Evolutionary conservation across 2,888 invertebrate genomes (phyloP).

Genomic region (Ectemnius cavifrons): DNA sequence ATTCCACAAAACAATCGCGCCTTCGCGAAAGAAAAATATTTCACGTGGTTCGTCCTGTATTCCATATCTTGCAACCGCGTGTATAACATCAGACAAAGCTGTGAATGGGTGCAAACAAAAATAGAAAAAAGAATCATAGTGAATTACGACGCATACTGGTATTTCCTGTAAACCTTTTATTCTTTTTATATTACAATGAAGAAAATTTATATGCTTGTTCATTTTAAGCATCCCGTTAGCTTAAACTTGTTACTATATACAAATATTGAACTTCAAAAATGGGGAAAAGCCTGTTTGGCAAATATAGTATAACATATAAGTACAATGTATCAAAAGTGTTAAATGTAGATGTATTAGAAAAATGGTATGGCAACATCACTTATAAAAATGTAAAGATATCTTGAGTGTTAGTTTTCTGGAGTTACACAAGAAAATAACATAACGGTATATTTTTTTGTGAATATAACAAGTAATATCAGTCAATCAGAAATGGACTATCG

Average conservation of each 20-base stretch:
- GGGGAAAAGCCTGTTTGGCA: background rate
- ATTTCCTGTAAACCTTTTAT: too few species aligned
- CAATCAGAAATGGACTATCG: constrained; percentile 80
- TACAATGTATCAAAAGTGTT: too few species aligned
- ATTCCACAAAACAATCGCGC: constrained; percentile 95
- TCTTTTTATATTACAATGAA: too few species aligned
- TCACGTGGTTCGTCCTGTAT: constrained; percentile 88
- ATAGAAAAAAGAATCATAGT: constrained; percentile 15
- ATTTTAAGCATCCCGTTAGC: constrained; percentile 2
- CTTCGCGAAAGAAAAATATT: constrained; percentile 94
- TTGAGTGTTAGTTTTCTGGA: background rate
- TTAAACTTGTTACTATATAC: constrained; percentile 7
- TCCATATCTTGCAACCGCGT: constrained; percentile 91
- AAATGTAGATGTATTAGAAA: background rate
- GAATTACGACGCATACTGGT: constrained; percentile 9
- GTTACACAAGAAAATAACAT: background rate
- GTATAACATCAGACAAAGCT: constrained; percentile 86
- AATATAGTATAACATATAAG: too few species aligned
- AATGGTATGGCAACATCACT: background rate
- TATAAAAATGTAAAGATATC: background rate
- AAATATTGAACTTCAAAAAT: background rate
- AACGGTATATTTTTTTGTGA: background rate
- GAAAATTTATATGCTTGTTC: too few species aligned
- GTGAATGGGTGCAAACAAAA: constrained; percentile 17
- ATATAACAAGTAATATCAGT: constrained; percentile 47